These are phyloP conservation scores for Mactromeris polynyma DNA, from an alignment of 2,888 invertebrate genomes.

Conservation along the genomic window DNA sequence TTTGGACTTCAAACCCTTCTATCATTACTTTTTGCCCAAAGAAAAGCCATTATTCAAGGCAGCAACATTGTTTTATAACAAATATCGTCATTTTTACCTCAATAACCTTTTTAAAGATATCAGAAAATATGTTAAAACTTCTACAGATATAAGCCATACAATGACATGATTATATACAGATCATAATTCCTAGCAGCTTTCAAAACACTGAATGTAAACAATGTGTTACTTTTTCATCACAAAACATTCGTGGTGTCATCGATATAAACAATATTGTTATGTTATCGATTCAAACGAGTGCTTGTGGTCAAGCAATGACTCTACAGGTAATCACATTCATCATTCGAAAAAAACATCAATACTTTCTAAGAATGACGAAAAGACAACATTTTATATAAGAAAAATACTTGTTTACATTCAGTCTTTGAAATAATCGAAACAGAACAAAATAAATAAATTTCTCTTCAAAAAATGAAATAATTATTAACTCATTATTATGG, in stretches of 20 bases:
- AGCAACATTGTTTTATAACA: neutral
- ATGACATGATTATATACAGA: neutral
- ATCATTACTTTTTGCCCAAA: too few species aligned
- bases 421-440: neutral
- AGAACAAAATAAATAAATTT: constrained; percentile 4
- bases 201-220: neutral
- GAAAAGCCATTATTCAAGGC: neutral
- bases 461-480: neutral
- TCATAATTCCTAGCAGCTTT: neutral
- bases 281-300: too few species aligned
- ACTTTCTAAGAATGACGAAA: neutral
- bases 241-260: too few species aligned
- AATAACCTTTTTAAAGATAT: neutral
- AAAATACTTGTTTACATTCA: neutral
- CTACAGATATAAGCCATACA: neutral
- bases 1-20: too few species aligned
- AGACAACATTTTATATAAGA: neutral
- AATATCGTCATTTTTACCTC: neutral
- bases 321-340: neutral
- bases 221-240: neutral
- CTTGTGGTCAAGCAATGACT: neutral
- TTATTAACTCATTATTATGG: neutral
- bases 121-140: neutral
- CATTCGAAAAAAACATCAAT: neutral
- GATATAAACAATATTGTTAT: too few species aligned